Base-by-base conservation (phyloP, 2,888 invertebrate species). In the Aromia moschata region DNA sequence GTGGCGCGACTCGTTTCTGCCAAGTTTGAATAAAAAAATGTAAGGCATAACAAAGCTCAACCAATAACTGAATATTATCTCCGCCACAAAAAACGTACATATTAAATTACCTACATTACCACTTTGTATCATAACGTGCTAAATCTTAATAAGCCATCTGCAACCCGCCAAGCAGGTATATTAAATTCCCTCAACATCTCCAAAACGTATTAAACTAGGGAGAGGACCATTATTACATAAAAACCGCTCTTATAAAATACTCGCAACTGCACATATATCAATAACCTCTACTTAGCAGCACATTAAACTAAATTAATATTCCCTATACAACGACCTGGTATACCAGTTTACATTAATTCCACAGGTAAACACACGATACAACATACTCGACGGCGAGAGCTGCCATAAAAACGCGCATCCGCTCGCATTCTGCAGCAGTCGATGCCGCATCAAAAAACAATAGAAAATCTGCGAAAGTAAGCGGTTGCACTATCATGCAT, bases 401-500 rank as follows among this genome's bases (percentile, higher is more conserved):
- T n/a, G n/a, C 47, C 60, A 62, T 67, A 73, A 73, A 74, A 73
- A 71, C 69, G 62, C 65, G 71, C 73, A 74, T 74, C 74, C 73
- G 74, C 72, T 74, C 68, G 72, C 72, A 74, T 74, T 74, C 70
- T 72, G 55, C 67, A 56, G 64, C 68, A 63, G 63, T 64, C 63
- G 57, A 61, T 56, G 64, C 64, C 58, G 58, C 65, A 70, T 72
- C 71, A 73, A 76, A 75, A 74, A 76, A 77, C 78, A 78, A 78
- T 77, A 76, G 78, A 73, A 76, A 77, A 78, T 77, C 74, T 71
- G 74, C 72, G 62, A 69, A 67, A 66, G 67, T 68, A 68, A 68
- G 69, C 69, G 70, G 70, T 69, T 59, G 68, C 63, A 60, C 65
- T 67, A 70, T 69, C 71, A 75, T 74, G 70, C 72, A 73, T 75